phyloP scores from a whole-genome alignment of 2,113 vertebrate species.

The Centropus unirufus region DNA sequence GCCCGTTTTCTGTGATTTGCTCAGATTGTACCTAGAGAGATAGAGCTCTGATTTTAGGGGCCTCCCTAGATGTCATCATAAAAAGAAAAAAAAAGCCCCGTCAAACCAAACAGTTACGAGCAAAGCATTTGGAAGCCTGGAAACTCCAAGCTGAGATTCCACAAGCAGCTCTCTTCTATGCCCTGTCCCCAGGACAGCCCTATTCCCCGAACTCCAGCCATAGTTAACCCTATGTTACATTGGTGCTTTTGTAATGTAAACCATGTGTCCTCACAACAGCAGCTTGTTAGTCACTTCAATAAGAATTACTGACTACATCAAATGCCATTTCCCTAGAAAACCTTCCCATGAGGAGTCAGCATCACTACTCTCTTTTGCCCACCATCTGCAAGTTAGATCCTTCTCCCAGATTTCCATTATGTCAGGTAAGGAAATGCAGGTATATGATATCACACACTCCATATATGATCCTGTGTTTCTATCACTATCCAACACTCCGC shows the following conservation, averaged over 20 bases:
- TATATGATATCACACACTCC: not conserved
- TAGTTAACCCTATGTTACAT: not conserved
- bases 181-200: not conserved
- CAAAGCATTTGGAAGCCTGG: not conserved
- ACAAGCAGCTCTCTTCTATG: not conserved
- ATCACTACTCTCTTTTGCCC: not conserved
- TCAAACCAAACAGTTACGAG: not conserved
- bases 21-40: not conserved
- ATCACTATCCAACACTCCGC: not conserved
- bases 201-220: not conserved
- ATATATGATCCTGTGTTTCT: not conserved
- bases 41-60: not conserved
- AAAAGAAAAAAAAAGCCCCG: not conserved
- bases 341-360: not conserved
- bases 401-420: not conserved
- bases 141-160: not conserved
- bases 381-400: not conserved
- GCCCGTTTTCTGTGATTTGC: not conserved
- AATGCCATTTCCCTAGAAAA: not conserved
- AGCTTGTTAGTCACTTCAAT: not conserved
- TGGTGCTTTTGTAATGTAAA: not conserved
- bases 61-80: not conserved
- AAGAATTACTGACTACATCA: conserved; percentile 4
- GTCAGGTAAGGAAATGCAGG: not conserved
- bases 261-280: not conserved